Evolutionary conservation across 2,113 vertebrate species (phyloP).

Genomic region (Muscicapa adusta): DNA sequence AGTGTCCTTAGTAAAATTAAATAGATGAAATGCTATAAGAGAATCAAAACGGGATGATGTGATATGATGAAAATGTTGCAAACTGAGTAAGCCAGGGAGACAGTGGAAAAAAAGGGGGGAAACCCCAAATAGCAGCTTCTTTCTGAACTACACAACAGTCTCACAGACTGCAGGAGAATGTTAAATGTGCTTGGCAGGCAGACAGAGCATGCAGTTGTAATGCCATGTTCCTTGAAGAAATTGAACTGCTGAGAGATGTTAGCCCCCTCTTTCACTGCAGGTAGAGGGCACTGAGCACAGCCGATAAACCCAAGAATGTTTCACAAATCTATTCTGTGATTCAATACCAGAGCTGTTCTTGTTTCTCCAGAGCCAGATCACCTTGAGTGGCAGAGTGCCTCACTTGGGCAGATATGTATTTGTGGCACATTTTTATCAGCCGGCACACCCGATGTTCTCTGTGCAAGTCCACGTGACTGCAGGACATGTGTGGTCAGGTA

Average conservation of each 20-base stretch:
- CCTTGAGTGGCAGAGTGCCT: slow-evolving; percentile 73
- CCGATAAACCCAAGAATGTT: not conserved
- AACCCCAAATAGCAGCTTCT: not conserved
- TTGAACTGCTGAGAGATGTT: not conserved
- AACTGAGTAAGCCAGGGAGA: not conserved
- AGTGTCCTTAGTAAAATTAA: not conserved
- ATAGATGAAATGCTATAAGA: not conserved
- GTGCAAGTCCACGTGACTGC: slow-evolving; percentile 77
- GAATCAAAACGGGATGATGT: not conserved
- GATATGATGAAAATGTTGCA: not conserved
- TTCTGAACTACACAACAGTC: not conserved
- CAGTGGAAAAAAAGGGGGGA: not conserved
- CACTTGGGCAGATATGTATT: slow-evolving; percentile 75
- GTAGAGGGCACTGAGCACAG: not conserved
- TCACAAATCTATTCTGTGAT: not conserved
- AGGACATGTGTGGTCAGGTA: slow-evolving; percentile 78
- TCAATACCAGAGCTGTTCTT: not conserved
- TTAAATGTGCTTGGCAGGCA: not conserved
- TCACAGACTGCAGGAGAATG: not conserved
- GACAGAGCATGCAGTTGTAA: not conserved
- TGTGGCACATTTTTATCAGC: slow-evolving; percentile 85
- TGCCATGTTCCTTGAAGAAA: not conserved
- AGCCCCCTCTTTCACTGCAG: not conserved
- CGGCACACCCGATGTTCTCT: slow-evolving; percentile 72
- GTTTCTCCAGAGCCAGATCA: slow-evolving; percentile 78